Evolutionary conservation across 2,797 vertebrate genomes (phyloP).

Genomic region (Melanotaenia boesemani): DNA sequence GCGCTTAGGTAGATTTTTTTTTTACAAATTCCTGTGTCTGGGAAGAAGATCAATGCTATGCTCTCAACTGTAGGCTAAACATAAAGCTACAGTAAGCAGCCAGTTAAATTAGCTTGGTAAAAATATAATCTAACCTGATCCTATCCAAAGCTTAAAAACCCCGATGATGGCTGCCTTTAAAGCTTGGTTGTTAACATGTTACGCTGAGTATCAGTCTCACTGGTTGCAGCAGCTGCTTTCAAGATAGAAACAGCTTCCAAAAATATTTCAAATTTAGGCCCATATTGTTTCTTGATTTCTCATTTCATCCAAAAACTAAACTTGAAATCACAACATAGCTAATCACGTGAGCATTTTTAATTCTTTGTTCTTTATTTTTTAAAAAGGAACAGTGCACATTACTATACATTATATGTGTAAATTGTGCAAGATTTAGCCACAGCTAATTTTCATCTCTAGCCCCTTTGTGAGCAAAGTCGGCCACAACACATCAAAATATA

Average conservation of each 20-base stretch:
- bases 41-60: not conserved
- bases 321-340: not conserved
- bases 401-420: not conserved
- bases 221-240: not conserved
- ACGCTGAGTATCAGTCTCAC: not conserved
- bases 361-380: not conserved
- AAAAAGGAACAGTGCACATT: not conserved
- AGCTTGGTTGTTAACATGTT: not conserved
- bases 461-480: not conserved
- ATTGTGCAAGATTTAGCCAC: not conserved
- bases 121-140: not conserved
- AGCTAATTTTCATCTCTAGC: not conserved
- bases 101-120: not conserved
- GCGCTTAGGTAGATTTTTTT: not conserved
- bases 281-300: not conserved
- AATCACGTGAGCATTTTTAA: not conserved
- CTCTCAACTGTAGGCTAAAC: not conserved
- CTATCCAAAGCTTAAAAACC: not conserved
- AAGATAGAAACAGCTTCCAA: not conserved
- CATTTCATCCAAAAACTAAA: not conserved
- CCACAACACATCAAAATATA: not conserved
- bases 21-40: not conserved
- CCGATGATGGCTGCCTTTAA: not conserved
- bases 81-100: not conserved
- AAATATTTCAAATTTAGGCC: not conserved